Base-by-base conservation (phyloP, 2,797 vertebrate genomes). In the Podarcis lilfordi region DNA sequence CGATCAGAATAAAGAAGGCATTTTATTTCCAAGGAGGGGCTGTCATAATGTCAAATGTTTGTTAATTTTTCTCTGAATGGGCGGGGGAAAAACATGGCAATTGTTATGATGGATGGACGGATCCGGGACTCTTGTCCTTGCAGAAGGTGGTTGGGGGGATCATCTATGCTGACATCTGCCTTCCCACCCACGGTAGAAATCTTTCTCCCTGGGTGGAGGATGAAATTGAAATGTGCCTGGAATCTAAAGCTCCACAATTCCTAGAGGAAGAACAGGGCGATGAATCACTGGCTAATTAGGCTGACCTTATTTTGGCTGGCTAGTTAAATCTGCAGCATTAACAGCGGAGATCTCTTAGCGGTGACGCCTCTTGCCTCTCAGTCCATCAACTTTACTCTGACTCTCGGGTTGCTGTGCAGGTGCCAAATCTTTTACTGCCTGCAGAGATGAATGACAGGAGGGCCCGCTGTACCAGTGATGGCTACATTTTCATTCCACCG, bases 111-210 rank as follows among this genome's bases (percentile, higher is more conserved):
- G n/a, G 32, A 61, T 61, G n/a, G 50, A 61, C 32, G 8, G 19
- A 32, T 32, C 50, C 50, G 17, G 45, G 29, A 79, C 45, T 29
- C n/a, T 40, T 78, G 74, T 78, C 75, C 81, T 79, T 40, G 61
- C 59, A 59, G 64, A 84, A 61, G 10, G 25, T 71, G 29, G 76
- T 84, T 72, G 66, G 59, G 64, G 55, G 78, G n/a, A 79, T 71
- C 59, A 84, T 71, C 71, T 71, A 71, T 50, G 21, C n/a, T 72
- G 78, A 79, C 75, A 84, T 43, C 86, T n/a, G 23, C 80, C 86
- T 40, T 29, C 86, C 29, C 80, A 72, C 37, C 75, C 17, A 27
- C 3, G 8, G 21, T 0, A 64, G 61, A 75, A 50, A 45, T 27
- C 45, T 40, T 50, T n/a, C 64, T 71, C 50, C 32, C 8, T 55